Base-by-base conservation (phyloP, 1,140 invertebrate species). In the Lethocerus indicus region DNA sequence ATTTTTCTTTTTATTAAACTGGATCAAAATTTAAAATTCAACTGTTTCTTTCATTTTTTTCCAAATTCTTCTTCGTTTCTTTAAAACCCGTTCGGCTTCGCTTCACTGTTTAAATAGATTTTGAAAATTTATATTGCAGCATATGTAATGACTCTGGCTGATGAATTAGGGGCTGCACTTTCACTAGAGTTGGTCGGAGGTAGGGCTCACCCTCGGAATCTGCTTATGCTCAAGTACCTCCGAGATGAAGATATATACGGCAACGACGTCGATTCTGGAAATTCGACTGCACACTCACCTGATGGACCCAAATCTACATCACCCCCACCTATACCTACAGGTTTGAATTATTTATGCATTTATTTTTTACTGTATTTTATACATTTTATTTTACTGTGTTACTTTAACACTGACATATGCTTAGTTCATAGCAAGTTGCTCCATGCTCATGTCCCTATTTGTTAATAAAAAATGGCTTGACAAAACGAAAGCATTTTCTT, bases 251-350 rank as follows among this genome's bases (percentile, higher is more conserved):
- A 87, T 57, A 29, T 54, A 12, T 51, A 57, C 25, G 43, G 50
- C 28, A 47, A 45, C 28, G 57, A 53, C 46, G 51, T 80, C 13
- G 87, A 91, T 59, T 90, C 86, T 54, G 87, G 87, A 6, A 82
- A 90, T 64, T 89, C 85, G 43, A 88, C 86, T 1, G 83, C 84
- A 23, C 86, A 90, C 63, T 89, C 86, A 0, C 87, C 87, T 0
- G 87, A 90, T 59, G 78, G 78, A 1, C 76, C 77, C 16, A 89
- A 89, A 67, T 86, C 83, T 54, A 75, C 84, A 61, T 89, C 86
- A 7, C 86, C 85, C 18, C 25, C 29, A 14, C 42, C 42, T 26
- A 44, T 44, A 28, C 26, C 26, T 44, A 42, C 28, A 25, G 43
- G 27, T 29, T n/a, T n/a, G n/a, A n/a, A n/a, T n/a, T n/a, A n/a